Percentiles rank a stretch among this genome's conserved stretches.
Evolutionary conservation across 64 coral and sea anemone genomes (phyloP).

Genomic region (Pachyseris speciosa): DNA sequence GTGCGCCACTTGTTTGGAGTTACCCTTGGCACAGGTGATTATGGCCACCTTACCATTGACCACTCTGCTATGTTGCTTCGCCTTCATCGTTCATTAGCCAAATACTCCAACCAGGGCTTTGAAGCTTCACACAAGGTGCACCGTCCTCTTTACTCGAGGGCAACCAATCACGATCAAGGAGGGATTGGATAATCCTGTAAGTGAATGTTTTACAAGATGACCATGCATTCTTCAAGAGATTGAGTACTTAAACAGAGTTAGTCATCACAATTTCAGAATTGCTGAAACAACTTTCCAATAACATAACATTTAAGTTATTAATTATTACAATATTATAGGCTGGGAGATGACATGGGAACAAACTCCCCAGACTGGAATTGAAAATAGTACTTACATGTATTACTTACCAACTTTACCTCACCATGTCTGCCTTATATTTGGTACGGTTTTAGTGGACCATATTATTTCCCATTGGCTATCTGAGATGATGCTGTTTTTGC

Average conservation of each 20-base stretch:
- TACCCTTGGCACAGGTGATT: conserved; percentile 43
- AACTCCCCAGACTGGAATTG: no score
- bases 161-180: conserved; percentile 45
- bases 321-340: no score
- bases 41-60: conserved; percentile 49
- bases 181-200: conserved; percentile 37
- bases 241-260: no score
- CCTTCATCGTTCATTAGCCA: conserved; percentile 24
- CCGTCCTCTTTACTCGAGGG: conserved; percentile 17
- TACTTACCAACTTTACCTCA: no score
- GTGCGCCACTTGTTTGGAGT: conserved; percentile 24
- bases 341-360: no score
- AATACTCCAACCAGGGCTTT: conserved; percentile 53
- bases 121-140: conserved; percentile 61
- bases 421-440: no score
- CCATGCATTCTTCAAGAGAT: no score
- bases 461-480: conserved; percentile 52
- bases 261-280: no score
- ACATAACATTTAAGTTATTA: no score
- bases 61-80: conserved; percentile 52
- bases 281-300: no score
- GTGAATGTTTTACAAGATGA: no score
- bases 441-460: conserved; percentile 22
- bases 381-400: no score
- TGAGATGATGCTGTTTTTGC: conserved; percentile 35